Conservation (phyloP, 2,113 vertebrate genomes). For the Oenanthe oenanthe region DNA sequence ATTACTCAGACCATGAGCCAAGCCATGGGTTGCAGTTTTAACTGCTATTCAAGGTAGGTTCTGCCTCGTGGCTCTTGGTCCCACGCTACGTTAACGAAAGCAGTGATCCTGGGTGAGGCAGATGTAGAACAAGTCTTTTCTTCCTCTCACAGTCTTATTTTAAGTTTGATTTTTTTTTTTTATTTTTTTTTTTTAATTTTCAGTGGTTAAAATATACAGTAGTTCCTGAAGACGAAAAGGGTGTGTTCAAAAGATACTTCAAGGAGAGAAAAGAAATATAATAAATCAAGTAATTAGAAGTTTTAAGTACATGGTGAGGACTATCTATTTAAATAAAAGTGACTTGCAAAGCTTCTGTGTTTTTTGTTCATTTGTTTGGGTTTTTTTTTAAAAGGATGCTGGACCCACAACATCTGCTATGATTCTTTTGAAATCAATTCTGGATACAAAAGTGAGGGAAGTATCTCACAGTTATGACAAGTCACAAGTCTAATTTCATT, state of each 20-base stretch:
- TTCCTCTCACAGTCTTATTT: not conserved
- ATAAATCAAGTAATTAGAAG: not conserved
- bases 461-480: not conserved
- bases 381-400: not conserved
- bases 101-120: not conserved
- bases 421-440: not conserved
- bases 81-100: accelerated
- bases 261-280: not conserved
- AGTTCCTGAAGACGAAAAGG: not conserved
- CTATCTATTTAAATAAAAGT: not conserved
- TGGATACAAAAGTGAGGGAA: not conserved
- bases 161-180: not conserved
- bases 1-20: not conserved
- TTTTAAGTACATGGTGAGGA: not conserved
- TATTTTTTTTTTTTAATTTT: not conserved
- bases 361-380: not conserved
- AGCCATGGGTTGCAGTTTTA: not conserved
- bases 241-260: slow-evolving; percentile 1
- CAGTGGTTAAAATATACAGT: not conserved
- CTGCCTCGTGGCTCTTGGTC: not conserved
- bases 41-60: not conserved
- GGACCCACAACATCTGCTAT: not conserved
- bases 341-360: not conserved
- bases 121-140: not conserved
- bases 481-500: not conserved